Base-by-base conservation (phyloP, 2,888 invertebrate genomes). In the Galerucella calmariensis region DNA sequence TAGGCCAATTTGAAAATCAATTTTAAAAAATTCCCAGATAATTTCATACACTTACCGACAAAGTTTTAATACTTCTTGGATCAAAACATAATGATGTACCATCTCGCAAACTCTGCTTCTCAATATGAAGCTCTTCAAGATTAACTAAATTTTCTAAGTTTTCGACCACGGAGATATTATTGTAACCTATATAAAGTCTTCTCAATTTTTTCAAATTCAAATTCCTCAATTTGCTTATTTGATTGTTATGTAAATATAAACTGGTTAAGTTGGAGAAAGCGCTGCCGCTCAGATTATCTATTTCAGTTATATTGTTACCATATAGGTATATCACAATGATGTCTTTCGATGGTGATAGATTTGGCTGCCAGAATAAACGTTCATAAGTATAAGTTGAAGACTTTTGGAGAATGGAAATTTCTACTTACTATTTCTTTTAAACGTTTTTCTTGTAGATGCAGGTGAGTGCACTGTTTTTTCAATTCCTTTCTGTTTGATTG, bases 241-340 rank as follows among this genome's bases (percentile, higher is more conserved):
- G 90, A 85, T 97, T 98, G 83, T 94, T 94, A 83, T 95, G 97
- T 58, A 94, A 89, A 87, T 93, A 97, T 20, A 94, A 89, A 78
- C 92, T 90, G 24, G 90, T 89, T 61, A 95, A 85, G 76, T 90
- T 89, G 14, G 82, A 82, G n/a, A 91, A 85, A 16, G 35, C 10
- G 16, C 48, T 59, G 6, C 84, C 81, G 58, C 90, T 88, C 48
- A 93, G 84, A 79, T 91, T 90, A 80, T 91, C 88, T 16, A 93
- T 87, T 69, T 88, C 88, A 2, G 87, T 85, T 71, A 93, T 90
- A 80, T 90, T 89, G 83, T 94, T 94, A 82, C 90, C 91, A 77
- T 91, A 92, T 44, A 91, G 83, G 84, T 89, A 93, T 62, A 92
- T 86, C 27, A 93, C 92, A 75, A 87, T 87, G n/a, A 94, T 86